Evolutionary conservation across 2,888 invertebrate genomes (phyloP).

Genomic region (Macrosiphum euphorbiae): DNA sequence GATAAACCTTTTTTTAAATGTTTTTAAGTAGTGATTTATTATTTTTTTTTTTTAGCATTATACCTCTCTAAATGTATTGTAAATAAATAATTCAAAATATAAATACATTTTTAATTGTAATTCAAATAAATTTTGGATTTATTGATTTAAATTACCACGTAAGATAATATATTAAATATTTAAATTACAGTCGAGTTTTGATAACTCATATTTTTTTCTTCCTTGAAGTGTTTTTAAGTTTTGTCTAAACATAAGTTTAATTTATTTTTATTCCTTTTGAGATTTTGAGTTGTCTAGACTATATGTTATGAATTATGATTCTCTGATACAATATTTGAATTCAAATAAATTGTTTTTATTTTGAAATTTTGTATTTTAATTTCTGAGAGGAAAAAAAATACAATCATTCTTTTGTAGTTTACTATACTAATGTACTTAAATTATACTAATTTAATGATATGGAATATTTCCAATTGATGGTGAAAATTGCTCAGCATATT

Average conservation of each 20-base stretch:
- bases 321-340: neutral
- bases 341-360: neutral
- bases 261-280: too few species aligned
- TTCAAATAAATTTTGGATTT: neutral
- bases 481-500: neutral
- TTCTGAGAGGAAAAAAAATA: neutral
- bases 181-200: neutral
- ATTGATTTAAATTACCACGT: neutral
- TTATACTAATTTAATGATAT: neutral
- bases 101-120: neutral
- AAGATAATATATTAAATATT: neutral
- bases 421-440: neutral
- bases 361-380: neutral
- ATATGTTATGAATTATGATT: too few species aligned
- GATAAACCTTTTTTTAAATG: neutral
- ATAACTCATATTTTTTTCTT: too few species aligned
- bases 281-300: too few species aligned
- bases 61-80: neutral
- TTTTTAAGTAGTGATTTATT: neutral
- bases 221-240: neutral
- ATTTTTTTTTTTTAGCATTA: neutral
- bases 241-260: too few species aligned
- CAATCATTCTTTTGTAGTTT: neutral
- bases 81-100: slow-evolving; percentile 7
- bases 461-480: too few species aligned